These are phyloP conservation scores for Drosophila paramelanica DNA, from an alignment of 2,888 invertebrate species.

Conservation along the genomic window DNA sequence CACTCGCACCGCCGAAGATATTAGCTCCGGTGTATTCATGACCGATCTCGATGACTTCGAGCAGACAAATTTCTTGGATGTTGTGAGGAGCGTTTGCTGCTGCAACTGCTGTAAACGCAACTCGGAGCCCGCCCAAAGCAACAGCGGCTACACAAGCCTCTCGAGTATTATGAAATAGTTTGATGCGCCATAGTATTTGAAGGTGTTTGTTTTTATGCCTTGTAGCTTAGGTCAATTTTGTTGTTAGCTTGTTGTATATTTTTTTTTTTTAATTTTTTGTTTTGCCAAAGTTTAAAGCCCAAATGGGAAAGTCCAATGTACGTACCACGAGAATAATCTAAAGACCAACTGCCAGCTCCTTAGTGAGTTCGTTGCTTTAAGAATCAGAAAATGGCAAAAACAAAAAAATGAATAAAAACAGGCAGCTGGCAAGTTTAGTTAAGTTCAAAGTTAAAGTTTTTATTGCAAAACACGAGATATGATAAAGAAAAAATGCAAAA, in stretches of 20 bases:
- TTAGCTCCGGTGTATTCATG: constrained; percentile 89
- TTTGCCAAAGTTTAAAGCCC: constrained; percentile 56
- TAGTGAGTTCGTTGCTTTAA: constrained; percentile 2
- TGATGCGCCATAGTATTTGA: constrained; percentile 28
- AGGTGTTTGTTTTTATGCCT: constrained; percentile 32
- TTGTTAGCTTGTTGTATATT: constrained; percentile 52
- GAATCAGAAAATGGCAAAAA: constrained; percentile 17
- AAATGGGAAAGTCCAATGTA: constrained; percentile 10
- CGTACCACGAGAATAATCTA: constrained; percentile 29
- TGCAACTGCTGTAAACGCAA: constrained; percentile 85
- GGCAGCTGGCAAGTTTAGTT: constrained; percentile 21
- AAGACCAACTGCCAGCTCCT: constrained; percentile 30
- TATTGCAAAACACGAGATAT: constrained; percentile 37
- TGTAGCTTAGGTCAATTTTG: constrained; percentile 43
- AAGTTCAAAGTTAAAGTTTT: constrained; percentile 22
- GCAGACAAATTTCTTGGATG: constrained; percentile 86
- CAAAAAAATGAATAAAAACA: neutral
- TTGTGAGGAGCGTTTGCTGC: constrained; percentile 88
- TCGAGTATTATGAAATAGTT: constrained; percentile 82
- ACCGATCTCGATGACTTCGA: constrained; percentile 85
- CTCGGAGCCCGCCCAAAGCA: constrained; percentile 56
- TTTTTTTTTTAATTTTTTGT: constrained; percentile 29
- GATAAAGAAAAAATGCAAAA: constrained; percentile 16
- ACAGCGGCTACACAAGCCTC: constrained; percentile 84
- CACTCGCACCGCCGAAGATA: constrained; percentile 87